Evolutionary conservation across 2,113 vertebrate species (phyloP).

Genomic region (Trogon melanurus): DNA sequence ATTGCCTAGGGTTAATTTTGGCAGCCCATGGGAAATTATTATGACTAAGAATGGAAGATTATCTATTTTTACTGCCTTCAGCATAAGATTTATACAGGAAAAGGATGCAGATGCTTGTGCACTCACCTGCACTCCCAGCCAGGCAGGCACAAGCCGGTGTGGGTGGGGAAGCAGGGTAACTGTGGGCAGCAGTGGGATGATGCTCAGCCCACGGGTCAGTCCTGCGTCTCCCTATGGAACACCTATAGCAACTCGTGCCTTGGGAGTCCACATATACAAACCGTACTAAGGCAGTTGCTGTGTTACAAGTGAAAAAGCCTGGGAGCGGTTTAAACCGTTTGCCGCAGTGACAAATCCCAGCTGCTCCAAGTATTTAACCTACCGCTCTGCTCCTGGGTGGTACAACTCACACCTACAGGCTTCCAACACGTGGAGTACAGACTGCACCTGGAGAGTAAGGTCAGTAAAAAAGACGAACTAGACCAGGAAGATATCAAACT

Average conservation of each 20-base stretch:
- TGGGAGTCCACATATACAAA: accelerated
- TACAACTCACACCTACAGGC: not conserved
- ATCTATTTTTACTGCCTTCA: not conserved
- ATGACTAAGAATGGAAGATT: not conserved
- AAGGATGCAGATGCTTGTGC: not conserved
- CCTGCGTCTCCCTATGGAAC: not conserved
- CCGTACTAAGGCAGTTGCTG: not conserved
- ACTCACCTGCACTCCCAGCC: not conserved
- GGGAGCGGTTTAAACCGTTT: not conserved
- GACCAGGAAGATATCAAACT: not conserved
- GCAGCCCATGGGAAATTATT: not conserved
- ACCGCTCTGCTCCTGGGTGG: not conserved
- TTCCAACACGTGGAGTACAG: not conserved
- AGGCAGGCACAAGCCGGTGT: not conserved
- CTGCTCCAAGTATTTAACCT: not conserved
- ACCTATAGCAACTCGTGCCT: not conserved
- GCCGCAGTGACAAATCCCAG: not conserved
- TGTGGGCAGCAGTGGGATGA: accelerated
- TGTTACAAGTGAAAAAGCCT: not conserved
- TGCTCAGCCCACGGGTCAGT: not conserved
- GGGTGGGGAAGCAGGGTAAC: not conserved
- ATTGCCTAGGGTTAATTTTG: not conserved
- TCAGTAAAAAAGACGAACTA: not conserved
- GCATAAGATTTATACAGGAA: not conserved
- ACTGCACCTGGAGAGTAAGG: not conserved